Conservation (phyloP, 2,888 invertebrate species). For the Cephus sareptanus region DNA sequence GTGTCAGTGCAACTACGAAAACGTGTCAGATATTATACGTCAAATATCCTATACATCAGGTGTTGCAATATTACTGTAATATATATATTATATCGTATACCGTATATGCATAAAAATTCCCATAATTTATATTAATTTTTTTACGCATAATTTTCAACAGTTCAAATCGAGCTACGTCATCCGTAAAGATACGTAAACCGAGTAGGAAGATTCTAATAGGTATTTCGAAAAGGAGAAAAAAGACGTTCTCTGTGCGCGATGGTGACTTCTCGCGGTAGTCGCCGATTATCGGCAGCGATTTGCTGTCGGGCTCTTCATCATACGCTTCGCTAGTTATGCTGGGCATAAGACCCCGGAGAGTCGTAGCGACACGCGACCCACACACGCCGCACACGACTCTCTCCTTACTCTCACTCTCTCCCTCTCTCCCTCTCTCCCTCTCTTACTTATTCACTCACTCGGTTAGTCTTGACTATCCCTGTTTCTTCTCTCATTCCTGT, state of each 20-base stretch:
- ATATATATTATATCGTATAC: too few species aligned
- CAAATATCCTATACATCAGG: too few species aligned
- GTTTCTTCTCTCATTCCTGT: slow-evolving; percentile 16
- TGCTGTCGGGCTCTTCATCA: slow-evolving; percentile 49
- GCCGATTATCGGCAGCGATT: slow-evolving; percentile 34
- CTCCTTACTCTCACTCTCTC: slow-evolving; percentile 25
- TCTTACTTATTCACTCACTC: slow-evolving; percentile 13
- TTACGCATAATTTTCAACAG: too few species aligned
- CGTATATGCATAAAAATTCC: too few species aligned
- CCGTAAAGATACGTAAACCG: not conserved
- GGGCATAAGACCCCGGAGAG: slow-evolving; percentile 36
- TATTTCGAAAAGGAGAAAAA: not conserved
- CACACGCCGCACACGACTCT: slow-evolving; percentile 51
- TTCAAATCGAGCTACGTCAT: not conserved
- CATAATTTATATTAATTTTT: too few species aligned
- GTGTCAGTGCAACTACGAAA: too few species aligned
- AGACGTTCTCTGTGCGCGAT: not conserved
- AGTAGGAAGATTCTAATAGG: not conserved
- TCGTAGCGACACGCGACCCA: slow-evolving; percentile 55
- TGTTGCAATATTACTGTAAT: too few species aligned
- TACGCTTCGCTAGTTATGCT: slow-evolving; percentile 54
- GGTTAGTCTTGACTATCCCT: not conserved
- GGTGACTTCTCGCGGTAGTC: not conserved
- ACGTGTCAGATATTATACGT: too few species aligned
- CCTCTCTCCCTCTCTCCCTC: slow-evolving; percentile 27